Percentiles rank a stretch among this genome's conserved stretches.
Conservation (phyloP, 2,888 invertebrate genomes). For the Nesidiocoris tenuis region DNA sequence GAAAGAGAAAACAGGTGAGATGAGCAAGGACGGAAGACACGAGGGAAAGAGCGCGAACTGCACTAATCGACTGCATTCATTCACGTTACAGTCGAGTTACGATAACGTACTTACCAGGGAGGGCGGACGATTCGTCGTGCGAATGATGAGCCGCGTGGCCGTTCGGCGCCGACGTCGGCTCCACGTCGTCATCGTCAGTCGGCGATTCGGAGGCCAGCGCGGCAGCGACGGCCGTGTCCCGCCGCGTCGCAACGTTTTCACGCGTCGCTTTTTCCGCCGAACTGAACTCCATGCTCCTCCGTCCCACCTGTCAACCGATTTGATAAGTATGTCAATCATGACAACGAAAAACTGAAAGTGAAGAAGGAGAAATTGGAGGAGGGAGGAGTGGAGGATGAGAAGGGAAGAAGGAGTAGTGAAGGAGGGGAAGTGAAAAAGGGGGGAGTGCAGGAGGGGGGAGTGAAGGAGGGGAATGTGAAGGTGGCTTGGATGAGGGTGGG, state of each 20-base stretch:
- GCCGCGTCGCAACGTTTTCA: constrained; percentile 71
- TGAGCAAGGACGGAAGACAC: constrained; percentile 1
- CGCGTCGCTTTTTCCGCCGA: constrained; percentile 77
- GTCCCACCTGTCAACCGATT: constrained; percentile 70
- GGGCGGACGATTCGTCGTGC: constrained; percentile 42
- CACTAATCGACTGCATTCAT: background rate
- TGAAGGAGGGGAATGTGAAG: no score
- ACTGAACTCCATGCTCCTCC: constrained; percentile 74
- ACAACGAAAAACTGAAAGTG: no score
- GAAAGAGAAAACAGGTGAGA: background rate
- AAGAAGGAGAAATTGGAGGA: no score
- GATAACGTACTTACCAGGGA: constrained; percentile 49
- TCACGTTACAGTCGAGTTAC: constrained; percentile 45
- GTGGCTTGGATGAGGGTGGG: no score
- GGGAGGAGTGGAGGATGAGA: no score
- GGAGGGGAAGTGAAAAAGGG: no score
- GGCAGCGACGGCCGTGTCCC: constrained; percentile 51
- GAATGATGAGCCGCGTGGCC: constrained; percentile 43
- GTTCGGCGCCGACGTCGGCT: constrained; percentile 34
- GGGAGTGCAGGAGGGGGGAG: no score
- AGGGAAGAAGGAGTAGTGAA: no score
- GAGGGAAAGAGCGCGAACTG: background rate
- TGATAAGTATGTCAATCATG: no score
- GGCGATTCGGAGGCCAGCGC: constrained; percentile 49
- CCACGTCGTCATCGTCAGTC: constrained; percentile 24